phyloP scores from a whole-genome alignment of 2,797 vertebrate genomes.

The Lagothrix lagotricha region DNA sequence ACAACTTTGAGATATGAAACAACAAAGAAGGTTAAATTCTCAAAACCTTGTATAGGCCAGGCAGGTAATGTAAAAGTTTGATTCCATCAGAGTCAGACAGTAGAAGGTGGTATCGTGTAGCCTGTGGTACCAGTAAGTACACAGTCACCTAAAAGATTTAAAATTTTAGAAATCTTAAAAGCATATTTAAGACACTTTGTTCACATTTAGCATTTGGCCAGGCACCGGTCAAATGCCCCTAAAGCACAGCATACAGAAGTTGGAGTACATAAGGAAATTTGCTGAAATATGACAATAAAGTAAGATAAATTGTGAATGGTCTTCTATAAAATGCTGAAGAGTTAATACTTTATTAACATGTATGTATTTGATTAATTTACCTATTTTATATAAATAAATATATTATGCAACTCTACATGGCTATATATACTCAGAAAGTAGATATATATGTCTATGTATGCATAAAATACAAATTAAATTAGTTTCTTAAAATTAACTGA shows the following conservation, averaged over 20 bases:
- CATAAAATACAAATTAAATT: not conserved
- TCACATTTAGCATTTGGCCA: not conserved
- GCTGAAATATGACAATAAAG: not conserved
- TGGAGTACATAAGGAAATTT: not conserved
- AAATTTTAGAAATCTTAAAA: not conserved
- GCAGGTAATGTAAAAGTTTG: not conserved
- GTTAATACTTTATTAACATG: not conserved
- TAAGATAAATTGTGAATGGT: not conserved
- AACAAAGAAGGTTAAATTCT: not conserved
- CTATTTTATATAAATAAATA: not conserved
- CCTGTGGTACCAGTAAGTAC: not conserved
- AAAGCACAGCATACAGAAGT: not conserved
- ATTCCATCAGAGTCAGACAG: not conserved
- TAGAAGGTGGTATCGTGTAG: not conserved
- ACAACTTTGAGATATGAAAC: not conserved
- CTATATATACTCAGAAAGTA: not conserved
- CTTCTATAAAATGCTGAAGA: conserved; percentile 3
- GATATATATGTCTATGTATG: not conserved
- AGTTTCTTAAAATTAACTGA: conserved; percentile 43
- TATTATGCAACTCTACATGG: not conserved
- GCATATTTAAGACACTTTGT: not conserved
- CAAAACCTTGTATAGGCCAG: not conserved
- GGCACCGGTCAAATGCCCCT: not conserved
- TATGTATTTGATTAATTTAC: not conserved
- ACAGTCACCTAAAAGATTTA: not conserved